Percentiles rank a stretch among this genome's conserved stretches.
Evolutionary conservation across 2,797 vertebrate genomes (phyloP).

Genomic region (Pantherophis vulpinus): DNA sequence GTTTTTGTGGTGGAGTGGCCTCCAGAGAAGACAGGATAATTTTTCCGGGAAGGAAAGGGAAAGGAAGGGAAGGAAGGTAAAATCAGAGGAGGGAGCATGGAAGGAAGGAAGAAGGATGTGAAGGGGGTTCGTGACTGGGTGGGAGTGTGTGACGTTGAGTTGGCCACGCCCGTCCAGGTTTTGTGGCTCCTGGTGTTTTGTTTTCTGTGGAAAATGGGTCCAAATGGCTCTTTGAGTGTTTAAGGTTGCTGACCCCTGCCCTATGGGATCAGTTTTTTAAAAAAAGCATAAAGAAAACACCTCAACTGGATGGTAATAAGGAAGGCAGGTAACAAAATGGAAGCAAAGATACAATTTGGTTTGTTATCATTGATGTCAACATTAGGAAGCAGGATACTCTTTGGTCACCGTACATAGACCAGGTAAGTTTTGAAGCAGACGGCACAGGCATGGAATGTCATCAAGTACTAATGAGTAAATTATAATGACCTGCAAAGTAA

Average conservation of each 20-base stretch:
- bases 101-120: too few relatives aligned
- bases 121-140: too few relatives aligned
- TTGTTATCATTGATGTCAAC: not conserved
- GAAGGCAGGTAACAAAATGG: not conserved
- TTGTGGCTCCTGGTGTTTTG: too few relatives aligned
- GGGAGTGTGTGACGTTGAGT: too few relatives aligned
- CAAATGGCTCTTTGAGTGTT: too few relatives aligned
- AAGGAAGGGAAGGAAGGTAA: too few relatives aligned
- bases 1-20: too few relatives aligned
- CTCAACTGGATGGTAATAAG: not conserved
- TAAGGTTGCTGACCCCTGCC: not conserved
- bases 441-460: not conserved
- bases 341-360: not conserved
- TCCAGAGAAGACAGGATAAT: too few relatives aligned
- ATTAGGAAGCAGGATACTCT: not conserved
- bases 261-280: not conserved
- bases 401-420: not conserved
- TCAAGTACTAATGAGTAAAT: not conserved
- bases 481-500: not conserved
- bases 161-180: too few relatives aligned
- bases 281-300: not conserved
- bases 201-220: too few relatives aligned
- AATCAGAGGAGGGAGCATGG: too few relatives aligned
- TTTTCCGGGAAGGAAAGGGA: too few relatives aligned
- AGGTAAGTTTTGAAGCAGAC: not conserved